These are phyloP conservation scores for Gorsachius magnificus DNA, from an alignment of 2,797 vertebrate species.

Conservation along the genomic window DNA sequence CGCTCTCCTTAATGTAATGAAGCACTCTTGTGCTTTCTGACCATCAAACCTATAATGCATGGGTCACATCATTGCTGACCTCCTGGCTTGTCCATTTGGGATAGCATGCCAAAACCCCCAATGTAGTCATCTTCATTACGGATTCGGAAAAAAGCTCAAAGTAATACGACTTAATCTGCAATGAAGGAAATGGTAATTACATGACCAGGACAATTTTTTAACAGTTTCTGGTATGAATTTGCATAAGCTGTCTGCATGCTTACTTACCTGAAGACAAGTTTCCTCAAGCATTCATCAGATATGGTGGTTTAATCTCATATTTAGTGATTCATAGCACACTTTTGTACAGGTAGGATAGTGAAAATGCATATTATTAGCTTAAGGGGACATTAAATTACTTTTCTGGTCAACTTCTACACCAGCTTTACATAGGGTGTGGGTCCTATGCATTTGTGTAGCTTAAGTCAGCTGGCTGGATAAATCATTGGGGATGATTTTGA, in stretches of 20 bases:
- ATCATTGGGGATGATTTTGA: not conserved
- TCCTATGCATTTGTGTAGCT: not conserved
- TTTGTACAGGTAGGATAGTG: not conserved
- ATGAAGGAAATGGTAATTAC: not conserved
- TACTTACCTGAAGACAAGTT: not conserved
- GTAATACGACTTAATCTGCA: not conserved
- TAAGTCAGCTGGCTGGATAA: not conserved
- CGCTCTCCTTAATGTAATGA: not conserved
- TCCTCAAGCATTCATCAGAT: not conserved
- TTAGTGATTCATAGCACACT: not conserved
- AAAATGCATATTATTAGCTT: not conserved
- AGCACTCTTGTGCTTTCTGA: not conserved
- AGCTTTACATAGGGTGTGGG: not conserved
- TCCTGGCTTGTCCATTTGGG: not conserved
- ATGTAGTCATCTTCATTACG: not conserved
- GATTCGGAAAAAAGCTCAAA: not conserved
- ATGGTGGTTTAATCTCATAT: not conserved
- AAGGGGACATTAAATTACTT: not conserved
- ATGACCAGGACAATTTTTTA: not conserved
- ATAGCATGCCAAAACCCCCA: not conserved
- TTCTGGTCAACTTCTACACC: not conserved
- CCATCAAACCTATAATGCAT: not conserved
- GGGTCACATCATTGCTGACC: too few species aligned
- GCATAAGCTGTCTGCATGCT: not conserved
- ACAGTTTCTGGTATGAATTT: not conserved